Evolutionary conservation across 2,113 vertebrate species (phyloP).

Genomic region (Catharus fuscescens): DNA sequence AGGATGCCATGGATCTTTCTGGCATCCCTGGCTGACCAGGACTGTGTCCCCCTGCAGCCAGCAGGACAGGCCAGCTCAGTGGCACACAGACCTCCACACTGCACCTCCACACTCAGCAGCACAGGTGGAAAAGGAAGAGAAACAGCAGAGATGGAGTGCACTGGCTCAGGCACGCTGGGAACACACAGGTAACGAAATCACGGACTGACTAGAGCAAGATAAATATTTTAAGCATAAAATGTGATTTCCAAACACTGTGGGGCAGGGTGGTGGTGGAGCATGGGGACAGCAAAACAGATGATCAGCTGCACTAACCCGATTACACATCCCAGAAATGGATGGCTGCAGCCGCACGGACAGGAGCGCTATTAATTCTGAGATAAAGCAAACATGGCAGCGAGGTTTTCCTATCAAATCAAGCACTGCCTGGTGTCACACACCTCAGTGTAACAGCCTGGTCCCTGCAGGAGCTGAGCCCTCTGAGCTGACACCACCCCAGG

Average conservation of each 20-base stretch:
- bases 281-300: conserved; percentile 53
- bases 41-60: not conserved
- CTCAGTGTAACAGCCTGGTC: not conserved
- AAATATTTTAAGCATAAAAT: conserved; percentile 53
- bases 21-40: not conserved
- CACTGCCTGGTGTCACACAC: not conserved
- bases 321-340: conserved; percentile 27
- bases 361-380: conserved; percentile 31
- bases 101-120: not conserved
- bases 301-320: conserved; percentile 14
- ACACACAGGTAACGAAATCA: not conserved
- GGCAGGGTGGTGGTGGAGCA: not conserved
- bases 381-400: conserved; percentile 11
- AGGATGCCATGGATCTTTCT: not conserved
- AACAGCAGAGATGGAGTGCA: not conserved
- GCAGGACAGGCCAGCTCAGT: not conserved
- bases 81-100: not conserved
- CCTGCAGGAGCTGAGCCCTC: not conserved
- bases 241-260: not conserved
- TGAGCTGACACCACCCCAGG: rapidly evolving
- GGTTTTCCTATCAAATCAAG: not conserved
- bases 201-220: not conserved
- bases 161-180: not conserved
- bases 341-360: not conserved
- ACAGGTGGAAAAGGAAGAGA: rapidly evolving